Percentiles rank a stretch among this genome's conserved stretches.
Conservation (phyloP, 2,888 invertebrate genomes). For the Caenorhabditis virilis region DNA sequence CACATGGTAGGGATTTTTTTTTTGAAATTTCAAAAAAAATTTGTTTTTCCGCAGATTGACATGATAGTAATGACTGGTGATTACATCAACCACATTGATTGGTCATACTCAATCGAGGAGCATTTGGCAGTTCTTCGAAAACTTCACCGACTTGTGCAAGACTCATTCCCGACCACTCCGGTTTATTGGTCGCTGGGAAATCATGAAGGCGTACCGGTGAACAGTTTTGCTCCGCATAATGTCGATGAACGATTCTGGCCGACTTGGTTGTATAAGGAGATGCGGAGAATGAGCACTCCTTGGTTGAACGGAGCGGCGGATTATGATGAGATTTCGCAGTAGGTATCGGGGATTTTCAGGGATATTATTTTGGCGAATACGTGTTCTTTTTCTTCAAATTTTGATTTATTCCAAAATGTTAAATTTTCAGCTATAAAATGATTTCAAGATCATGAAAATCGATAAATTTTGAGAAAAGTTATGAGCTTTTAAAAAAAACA, state of each 20-base stretch:
- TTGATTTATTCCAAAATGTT: neutral
- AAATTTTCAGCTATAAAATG: no score
- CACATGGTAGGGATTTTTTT: conserved; percentile 60
- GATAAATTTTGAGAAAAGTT: no score
- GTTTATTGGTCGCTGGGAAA: conserved; percentile 94
- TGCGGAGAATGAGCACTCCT: conserved; percentile 80
- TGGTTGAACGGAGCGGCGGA: conserved; percentile 75
- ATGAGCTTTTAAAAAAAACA: no score
- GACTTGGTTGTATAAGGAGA: conserved; percentile 82
- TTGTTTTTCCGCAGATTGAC: conserved; percentile 74
- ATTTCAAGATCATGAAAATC: no score
- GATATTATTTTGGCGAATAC: neutral
- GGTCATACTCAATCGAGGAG: conserved; percentile 77
- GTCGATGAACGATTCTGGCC: conserved; percentile 70
- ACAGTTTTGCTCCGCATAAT: conserved; percentile 71
- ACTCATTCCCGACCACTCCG: conserved; percentile 80
- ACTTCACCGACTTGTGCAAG: conserved; percentile 30
- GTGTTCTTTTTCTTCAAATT: neutral
- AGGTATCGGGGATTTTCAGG: conserved; percentile 4
- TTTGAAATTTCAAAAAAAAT: no score
- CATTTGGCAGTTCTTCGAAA: conserved; percentile 47
- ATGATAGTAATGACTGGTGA: conserved; percentile 90
- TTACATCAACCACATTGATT: conserved; percentile 91
- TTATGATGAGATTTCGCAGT: conserved; percentile 40
- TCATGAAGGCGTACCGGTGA: conserved; percentile 77